Base-by-base conservation (phyloP, 2,888 invertebrate genomes). In the Trichogramma evanescens region DNA sequence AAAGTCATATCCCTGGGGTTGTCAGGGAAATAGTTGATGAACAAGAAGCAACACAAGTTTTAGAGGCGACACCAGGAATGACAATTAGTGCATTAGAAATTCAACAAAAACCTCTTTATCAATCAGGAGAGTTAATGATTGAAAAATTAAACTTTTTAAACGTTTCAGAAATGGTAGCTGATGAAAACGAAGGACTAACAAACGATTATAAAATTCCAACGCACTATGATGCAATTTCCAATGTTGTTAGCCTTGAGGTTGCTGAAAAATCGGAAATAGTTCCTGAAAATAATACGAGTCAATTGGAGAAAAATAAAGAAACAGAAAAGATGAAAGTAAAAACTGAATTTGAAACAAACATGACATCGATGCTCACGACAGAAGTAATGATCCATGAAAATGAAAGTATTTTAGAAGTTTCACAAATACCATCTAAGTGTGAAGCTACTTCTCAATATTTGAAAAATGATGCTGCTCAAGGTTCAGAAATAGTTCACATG, bases 21-120 rank as follows among this genome's bases (percentile, higher is more conserved):
- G 81, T 81, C 1, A 66, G 66, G 26, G 66, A 73, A 1, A 69
- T 71, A 51, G 66, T 81, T 41, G 70, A 73, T 54, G 70, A 72
- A 6, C 72, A 75, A 43, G 72, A 72, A 65, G 70, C 69, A 39
- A 68, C 71, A 6, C 66, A 70, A 50, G 68, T 67, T n/a, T 62
- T 62, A 42, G 68, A 71, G 64, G 63, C 69, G 4, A 66, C 66
- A 6, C 67, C 69, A 26, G 59, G 40, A 41, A 41, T 45, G 8
- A 26, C 41, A 13, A n/a, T 51, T 1, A 40, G 50, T 10, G 67
- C 71, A 9, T 58, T 74, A 3, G 40, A 61, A 0, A 65, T 66
- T 7, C 52, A 63, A 0, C 67, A 67, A 52, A 59, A 64, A 42
- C 71, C 70, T 3, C 68, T 68, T 8, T 57, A 59, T 8, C 69